phyloP scores from a whole-genome alignment of 2,888 invertebrate genomes.

The Ecdyonurus torrentis region DNA sequence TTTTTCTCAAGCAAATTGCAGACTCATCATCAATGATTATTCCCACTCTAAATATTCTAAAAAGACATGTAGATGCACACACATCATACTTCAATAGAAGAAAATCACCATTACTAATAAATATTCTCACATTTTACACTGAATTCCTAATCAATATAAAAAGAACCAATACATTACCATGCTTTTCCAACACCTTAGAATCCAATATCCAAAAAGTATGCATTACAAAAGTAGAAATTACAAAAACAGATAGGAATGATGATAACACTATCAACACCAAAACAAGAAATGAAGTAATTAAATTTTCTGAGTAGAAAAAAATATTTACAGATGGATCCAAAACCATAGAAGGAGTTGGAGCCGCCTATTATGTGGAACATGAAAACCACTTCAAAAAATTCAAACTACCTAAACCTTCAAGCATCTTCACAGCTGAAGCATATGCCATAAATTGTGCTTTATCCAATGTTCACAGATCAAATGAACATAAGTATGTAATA shows the following conservation, averaged over 20 bases:
- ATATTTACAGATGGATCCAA: neutral
- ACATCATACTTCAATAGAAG: neutral
- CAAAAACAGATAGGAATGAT: neutral
- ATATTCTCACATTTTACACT: neutral
- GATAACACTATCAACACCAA: neutral
- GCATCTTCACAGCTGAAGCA: neutral
- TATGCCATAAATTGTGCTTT: neutral
- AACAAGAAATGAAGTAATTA: neutral
- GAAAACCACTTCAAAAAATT: neutral
- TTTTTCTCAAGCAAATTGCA: neutral
- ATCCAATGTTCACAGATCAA: neutral
- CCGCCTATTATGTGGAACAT: neutral
- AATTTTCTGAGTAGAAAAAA: neutral
- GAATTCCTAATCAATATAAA: neutral
- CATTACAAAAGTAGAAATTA: neutral
- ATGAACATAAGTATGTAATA: neutral
- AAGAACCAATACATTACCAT: neutral
- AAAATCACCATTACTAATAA: neutral
- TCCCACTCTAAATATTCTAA: neutral
- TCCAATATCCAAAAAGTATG: neutral
- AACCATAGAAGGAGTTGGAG: neutral
- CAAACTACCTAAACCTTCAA: neutral
- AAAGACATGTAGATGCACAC: neutral
- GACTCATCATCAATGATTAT: neutral
- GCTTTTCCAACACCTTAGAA: neutral